Conservation (phyloP, 2,797 vertebrate species). For the Sarcophilus harrisii region DNA sequence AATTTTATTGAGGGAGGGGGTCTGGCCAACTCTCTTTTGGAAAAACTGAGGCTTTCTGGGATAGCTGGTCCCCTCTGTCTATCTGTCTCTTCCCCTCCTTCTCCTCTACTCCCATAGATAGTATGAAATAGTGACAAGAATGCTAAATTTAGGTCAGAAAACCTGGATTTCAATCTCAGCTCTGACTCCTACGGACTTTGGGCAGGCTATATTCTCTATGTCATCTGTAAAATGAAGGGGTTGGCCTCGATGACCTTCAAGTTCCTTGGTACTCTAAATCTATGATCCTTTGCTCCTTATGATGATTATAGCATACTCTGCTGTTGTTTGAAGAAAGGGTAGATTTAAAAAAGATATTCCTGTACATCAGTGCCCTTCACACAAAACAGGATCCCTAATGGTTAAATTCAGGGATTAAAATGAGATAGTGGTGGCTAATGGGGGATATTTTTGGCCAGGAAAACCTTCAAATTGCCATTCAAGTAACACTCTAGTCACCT, state of each 20-base stretch:
- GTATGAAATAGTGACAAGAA: background rate
- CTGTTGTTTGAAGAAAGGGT: background rate
- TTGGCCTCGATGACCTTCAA: background rate
- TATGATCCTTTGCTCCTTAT: background rate
- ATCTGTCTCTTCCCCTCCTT: background rate
- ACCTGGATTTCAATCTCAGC: background rate
- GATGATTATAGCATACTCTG: background rate
- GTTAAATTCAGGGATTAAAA: background rate
- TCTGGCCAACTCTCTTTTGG: background rate
- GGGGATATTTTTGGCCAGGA: conserved; percentile 1
- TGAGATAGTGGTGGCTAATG: background rate
- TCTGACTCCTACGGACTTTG: background rate
- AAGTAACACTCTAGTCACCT: conserved; percentile 9
- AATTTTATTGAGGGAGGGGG: background rate
- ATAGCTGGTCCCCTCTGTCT: too few relatives aligned
- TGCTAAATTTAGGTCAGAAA: background rate
- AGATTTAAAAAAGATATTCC: background rate
- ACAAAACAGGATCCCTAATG: background rate
- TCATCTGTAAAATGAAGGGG: background rate
- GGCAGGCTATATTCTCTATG: background rate
- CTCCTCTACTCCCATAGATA: background rate
- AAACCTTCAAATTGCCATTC: background rate
- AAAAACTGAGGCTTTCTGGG: background rate
- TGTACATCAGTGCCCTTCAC: background rate
- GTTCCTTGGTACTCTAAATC: background rate